Conservation (phyloP, 1,140 invertebrate species). For the Anastrepha ludens region DNA sequence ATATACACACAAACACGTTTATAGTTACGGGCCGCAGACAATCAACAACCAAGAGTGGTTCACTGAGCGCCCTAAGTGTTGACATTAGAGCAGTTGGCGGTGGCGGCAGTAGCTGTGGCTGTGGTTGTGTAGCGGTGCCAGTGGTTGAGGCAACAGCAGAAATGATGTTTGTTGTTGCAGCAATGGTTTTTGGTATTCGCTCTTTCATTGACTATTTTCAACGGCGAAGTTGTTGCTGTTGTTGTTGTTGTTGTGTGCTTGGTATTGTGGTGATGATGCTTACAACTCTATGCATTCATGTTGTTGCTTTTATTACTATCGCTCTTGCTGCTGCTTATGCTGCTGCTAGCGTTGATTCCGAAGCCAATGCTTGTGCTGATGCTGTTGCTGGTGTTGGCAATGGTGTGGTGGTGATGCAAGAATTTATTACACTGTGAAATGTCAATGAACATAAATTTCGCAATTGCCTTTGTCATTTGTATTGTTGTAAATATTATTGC, state of each 20-base stretch:
- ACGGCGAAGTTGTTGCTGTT: background rate
- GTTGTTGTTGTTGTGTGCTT: background rate
- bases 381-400: background rate
- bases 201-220: background rate
- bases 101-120: background rate
- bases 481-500: conserved; percentile 52
- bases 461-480: conserved; percentile 52
- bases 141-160: background rate
- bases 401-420: background rate
- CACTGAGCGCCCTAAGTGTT: conserved; percentile 37
- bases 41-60: background rate
- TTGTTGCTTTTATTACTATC: background rate
- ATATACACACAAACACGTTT: background rate
- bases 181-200: conserved; percentile 13
- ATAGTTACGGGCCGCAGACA: background rate
- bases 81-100: conserved; percentile 7
- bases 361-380: background rate
- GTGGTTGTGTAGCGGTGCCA: background rate
- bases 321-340: background rate
- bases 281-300: background rate
- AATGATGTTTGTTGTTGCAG: conserved; percentile 6
- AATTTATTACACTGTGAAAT: conserved; percentile 55
- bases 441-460: conserved; percentile 55
- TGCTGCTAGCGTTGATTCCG: background rate
- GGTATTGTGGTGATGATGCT: background rate